phyloP scores from a whole-genome alignment of 2,888 invertebrate genomes.

The Diabrotica balteata region DNA sequence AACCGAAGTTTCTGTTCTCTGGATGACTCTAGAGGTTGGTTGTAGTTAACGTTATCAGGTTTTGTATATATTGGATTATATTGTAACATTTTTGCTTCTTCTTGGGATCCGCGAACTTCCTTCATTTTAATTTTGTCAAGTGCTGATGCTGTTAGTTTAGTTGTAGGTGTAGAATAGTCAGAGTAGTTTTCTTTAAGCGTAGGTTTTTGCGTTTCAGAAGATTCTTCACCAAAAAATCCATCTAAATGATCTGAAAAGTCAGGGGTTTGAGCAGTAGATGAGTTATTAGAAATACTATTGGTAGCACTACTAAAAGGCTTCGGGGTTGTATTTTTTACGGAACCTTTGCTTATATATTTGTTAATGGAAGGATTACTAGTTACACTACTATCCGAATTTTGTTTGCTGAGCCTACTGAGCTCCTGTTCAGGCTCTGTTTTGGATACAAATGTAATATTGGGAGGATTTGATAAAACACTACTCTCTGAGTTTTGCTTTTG shows the following conservation, averaged over 20 bases:
- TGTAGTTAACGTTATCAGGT: constrained; percentile 27
- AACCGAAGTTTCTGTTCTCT: constrained; percentile 55
- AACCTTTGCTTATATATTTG: constrained; percentile 42
- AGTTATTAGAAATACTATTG: constrained; percentile 49
- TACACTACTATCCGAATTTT: constrained; percentile 62
- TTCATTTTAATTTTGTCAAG: constrained; percentile 47
- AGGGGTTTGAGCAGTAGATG: constrained; percentile 57
- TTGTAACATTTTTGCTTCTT: constrained; percentile 41
- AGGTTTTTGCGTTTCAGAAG: constrained; percentile 32
- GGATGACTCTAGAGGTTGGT: constrained; percentile 1
- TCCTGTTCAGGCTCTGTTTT: constrained; percentile 14
- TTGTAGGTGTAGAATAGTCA: background rate
- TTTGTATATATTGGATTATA: constrained; percentile 53
- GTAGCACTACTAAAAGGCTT: constrained; percentile 57
- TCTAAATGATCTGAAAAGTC: constrained; percentile 55
- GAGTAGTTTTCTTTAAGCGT: background rate
- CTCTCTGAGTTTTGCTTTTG: constrained; percentile 63
- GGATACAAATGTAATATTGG: constrained; percentile 11
- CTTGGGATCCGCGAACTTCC: constrained; percentile 12
- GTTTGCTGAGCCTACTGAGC: constrained; percentile 51
- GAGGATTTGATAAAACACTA: constrained; percentile 48
- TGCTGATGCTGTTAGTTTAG: constrained; percentile 31
- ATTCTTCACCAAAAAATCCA: constrained; percentile 52
- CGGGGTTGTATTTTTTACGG: constrained; percentile 57
- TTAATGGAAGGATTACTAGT: constrained; percentile 43